A percentile compares a stretch with the other conserved stretches of the same genome.
Conservation (phyloP, 2,113 vertebrate genomes). For the Larimichthys polyactis region DNA sequence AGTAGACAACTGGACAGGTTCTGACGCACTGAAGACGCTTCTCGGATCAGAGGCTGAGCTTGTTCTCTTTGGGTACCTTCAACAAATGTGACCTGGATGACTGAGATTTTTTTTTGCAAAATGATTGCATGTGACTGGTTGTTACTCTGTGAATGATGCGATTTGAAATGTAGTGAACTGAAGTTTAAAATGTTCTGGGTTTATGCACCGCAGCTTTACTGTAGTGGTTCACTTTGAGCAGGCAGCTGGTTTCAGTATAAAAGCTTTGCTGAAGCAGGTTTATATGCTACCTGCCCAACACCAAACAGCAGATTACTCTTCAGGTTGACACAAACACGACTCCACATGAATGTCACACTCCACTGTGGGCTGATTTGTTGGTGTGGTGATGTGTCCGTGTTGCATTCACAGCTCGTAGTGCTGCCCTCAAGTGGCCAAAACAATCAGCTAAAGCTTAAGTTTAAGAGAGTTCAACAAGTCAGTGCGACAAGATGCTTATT, state of each 20-base stretch:
- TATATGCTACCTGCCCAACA: no score
- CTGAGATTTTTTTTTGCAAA: no score
- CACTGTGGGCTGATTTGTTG: not conserved
- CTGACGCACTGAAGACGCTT: no score
- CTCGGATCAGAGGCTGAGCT: no score
- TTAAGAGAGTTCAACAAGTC: not conserved
- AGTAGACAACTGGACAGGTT: no score
- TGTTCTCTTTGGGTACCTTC: no score
- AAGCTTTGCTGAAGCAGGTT: not conserved
- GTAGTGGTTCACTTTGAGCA: not conserved
- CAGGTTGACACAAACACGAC: not conserved
- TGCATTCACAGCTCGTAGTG: not conserved
- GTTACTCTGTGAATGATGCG: no score
- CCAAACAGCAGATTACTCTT: not conserved
- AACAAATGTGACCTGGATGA: no score
- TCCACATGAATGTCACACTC: not conserved
- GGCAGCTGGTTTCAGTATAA: not conserved
- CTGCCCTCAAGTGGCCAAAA: not conserved
- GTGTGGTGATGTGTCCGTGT: not conserved
- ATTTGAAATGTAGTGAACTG: no score
- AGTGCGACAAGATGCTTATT: slow-evolving; percentile 6
- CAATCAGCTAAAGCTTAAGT: not conserved
- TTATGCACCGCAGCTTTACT: not conserved
- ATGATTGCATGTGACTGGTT: no score
- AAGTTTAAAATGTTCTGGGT: not conserved